phyloP scores from a whole-genome alignment of 2,113 vertebrate genomes.

The Aptenodytes patagonicus region DNA sequence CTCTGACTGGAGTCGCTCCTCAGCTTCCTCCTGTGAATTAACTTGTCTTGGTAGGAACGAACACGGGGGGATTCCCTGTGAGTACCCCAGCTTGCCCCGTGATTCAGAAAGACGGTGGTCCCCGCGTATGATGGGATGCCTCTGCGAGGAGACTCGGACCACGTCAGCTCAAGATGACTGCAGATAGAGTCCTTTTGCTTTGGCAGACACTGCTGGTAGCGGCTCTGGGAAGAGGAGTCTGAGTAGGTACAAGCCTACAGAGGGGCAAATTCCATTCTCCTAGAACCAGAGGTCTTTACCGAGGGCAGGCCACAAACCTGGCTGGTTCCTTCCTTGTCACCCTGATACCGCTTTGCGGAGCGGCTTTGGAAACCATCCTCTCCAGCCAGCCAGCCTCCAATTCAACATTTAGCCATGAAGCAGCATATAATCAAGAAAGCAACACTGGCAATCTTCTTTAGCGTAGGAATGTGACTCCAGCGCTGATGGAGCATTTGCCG shows the following conservation, averaged over 20 bases:
- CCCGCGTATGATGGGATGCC: too few relatives aligned
- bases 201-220: not conserved
- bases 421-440: slow-evolving; percentile 30
- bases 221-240: not conserved
- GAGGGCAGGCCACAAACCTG: not conserved
- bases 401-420: not conserved
- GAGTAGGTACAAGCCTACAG: not conserved
- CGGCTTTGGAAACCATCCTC: not conserved
- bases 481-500: not conserved
- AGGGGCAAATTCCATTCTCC: not conserved
- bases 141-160: not conserved
- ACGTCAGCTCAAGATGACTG: not conserved
- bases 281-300: not conserved
- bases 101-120: not conserved
- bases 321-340: not conserved
- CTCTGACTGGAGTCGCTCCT: not conserved
- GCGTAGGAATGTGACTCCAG: not conserved
- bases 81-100: not conserved
- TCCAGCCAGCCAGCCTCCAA: not conserved
- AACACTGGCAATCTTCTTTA: not conserved
- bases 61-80: rapidly evolving
- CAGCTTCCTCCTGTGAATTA: not conserved
- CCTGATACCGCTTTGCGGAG: not conserved
- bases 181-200: not conserved
- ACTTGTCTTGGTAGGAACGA: not conserved